Conservation (phyloP, 2,797 vertebrate genomes). For the Myotis vivesi region DNA sequence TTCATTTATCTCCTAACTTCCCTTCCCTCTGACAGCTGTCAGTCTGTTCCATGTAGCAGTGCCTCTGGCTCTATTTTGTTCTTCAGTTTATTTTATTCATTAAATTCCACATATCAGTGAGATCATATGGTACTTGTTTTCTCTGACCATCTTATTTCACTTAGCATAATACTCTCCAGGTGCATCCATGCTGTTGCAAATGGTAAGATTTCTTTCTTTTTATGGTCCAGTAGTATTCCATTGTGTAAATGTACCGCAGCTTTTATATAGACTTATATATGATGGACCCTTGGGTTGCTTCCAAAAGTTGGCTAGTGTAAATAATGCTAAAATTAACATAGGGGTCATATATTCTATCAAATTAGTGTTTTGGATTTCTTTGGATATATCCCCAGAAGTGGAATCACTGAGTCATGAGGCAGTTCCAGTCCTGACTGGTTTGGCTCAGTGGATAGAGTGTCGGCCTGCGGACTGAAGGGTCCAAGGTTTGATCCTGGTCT, state of each 20-base stretch:
- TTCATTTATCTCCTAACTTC: neutral
- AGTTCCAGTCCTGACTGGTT: neutral
- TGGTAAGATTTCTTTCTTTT: neutral
- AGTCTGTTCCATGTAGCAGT: neutral
- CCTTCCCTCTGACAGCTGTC: neutral
- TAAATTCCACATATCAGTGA: neutral
- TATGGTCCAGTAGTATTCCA: neutral
- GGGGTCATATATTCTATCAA: neutral
- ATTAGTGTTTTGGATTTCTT: neutral
- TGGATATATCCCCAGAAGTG: neutral
- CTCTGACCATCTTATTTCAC: neutral
- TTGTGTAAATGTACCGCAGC: neutral
- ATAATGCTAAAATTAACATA: neutral
- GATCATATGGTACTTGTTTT: neutral
- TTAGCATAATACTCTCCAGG: neutral
- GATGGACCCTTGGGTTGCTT: neutral
- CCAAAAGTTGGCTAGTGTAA: neutral
- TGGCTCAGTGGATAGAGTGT: too few species aligned
- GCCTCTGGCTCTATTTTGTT: neutral
- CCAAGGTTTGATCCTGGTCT: too few species aligned
- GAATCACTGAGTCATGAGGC: neutral
- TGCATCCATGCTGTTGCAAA: neutral
- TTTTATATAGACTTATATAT: neutral
- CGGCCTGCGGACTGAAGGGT: too few species aligned
- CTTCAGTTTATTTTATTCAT: neutral